Percentiles rank a stretch among this genome's conserved stretches.
Evolutionary conservation across 2,888 invertebrate genomes (phyloP).

Genomic region (Marasmarcha lunaedactyla): DNA sequence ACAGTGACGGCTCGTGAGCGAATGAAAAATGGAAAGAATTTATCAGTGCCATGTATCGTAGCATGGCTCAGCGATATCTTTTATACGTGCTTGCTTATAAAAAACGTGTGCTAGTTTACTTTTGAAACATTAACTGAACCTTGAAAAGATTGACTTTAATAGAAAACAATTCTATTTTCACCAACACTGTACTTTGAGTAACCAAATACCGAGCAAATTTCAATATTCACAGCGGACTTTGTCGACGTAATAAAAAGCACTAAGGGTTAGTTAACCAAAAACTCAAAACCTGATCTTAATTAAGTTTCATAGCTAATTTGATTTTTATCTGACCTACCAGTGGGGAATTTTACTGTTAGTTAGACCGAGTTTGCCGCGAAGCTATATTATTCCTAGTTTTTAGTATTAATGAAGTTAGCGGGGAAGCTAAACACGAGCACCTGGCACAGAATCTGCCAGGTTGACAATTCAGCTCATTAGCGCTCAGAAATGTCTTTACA

Average conservation of each 20-base stretch:
- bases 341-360: background rate
- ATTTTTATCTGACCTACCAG: background rate
- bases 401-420: slow-evolving; percentile 30
- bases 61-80: background rate
- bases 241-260: too few relatives aligned
- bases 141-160: too few relatives aligned
- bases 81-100: too few relatives aligned
- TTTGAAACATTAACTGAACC: too few relatives aligned
- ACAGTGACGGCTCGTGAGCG: slow-evolving; percentile 42
- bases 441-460: slow-evolving; percentile 33
- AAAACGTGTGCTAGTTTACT: too few relatives aligned
- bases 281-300: background rate
- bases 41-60: slow-evolving; percentile 42
- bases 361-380: slow-evolving; percentile 2
- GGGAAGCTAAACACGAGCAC: slow-evolving; percentile 30
- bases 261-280: too few relatives aligned
- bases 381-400: slow-evolving; percentile 15
- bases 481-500: slow-evolving; percentile 33
- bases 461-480: slow-evolving; percentile 57
- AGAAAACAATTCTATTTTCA: too few relatives aligned
- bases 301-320: background rate
- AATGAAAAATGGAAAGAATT: slow-evolving; percentile 52
- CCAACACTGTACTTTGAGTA: too few relatives aligned
- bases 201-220: too few relatives aligned
- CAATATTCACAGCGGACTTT: too few relatives aligned